Evolutionary conservation across 2,797 vertebrate species (phyloP).

Genomic region (Dallia pectoralis): DNA sequence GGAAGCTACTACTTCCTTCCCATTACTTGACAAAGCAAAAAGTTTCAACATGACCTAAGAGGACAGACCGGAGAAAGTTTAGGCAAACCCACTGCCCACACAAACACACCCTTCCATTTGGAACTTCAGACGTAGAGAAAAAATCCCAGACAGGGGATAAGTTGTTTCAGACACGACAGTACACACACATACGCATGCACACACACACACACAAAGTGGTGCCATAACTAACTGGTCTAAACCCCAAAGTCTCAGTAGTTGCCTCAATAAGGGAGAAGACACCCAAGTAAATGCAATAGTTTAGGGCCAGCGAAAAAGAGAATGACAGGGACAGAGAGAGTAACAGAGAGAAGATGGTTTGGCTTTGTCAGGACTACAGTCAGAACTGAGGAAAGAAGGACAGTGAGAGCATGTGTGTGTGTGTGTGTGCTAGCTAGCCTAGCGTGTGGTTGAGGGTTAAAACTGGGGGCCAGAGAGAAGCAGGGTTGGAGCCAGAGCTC

Average conservation of each 20-base stretch:
- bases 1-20: no score
- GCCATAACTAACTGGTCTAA: not conserved
- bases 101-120: not conserved
- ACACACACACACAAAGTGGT: no score
- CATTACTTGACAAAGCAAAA: no score
- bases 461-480: not conserved
- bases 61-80: not conserved
- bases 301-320: not conserved
- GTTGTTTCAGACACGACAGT: not conserved
- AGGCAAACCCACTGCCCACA: not conserved
- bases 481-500: not conserved
- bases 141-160: not conserved
- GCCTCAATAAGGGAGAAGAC: not conserved
- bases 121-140: not conserved
- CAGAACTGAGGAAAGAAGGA: no score
- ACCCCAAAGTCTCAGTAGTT: not conserved
- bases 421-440: slow-evolving; percentile 12
- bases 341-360: not conserved
- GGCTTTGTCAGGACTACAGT: no score
- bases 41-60: not conserved
- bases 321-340: not conserved
- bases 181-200: not conserved
- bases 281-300: not conserved
- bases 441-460: slow-evolving; percentile 15
- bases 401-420: slow-evolving; percentile 13